These are phyloP conservation scores for Entomobrya multifasciata DNA, from an alignment of 2,888 invertebrate genomes.

Conservation along the genomic window DNA sequence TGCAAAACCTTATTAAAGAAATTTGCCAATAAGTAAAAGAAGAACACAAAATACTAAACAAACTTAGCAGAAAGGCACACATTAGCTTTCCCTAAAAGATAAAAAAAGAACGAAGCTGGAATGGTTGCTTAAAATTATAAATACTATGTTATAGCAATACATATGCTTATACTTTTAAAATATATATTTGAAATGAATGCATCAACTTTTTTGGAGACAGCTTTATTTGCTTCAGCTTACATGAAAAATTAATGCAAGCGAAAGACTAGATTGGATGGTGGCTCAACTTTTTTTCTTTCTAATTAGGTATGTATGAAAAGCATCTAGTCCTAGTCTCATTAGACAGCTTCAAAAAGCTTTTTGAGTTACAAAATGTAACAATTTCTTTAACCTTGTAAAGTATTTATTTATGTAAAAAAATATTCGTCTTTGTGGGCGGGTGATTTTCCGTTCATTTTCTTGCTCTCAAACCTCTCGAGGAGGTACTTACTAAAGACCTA, in stretches of 20 bases:
- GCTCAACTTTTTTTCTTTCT: slow-evolving; percentile 45
- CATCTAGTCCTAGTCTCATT: slow-evolving; percentile 32
- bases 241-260: slow-evolving; percentile 35
- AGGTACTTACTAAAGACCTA: too few species aligned
- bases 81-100: slow-evolving; percentile 7
- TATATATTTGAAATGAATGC: not conserved
- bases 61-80: slow-evolving; percentile 13
- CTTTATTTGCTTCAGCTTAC: not conserved
- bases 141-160: not conserved
- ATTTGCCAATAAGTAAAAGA: slow-evolving; percentile 48
- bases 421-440: not conserved
- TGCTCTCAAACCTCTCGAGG: too few species aligned
- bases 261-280: slow-evolving; percentile 11
- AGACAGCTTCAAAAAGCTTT: slow-evolving; percentile 7
- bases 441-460: too few species aligned
- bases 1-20: slow-evolving; percentile 52
- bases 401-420: not conserved
- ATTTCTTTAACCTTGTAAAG: not conserved
- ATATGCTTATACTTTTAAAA: not conserved
- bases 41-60: slow-evolving; percentile 36
- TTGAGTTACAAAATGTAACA: slow-evolving; percentile 9
- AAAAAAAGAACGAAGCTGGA: slow-evolving; percentile 5
- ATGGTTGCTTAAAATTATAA: not conserved
- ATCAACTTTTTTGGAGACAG: slow-evolving; percentile 28
- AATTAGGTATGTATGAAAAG: slow-evolving; percentile 20